Percentiles rank a stretch among this genome's conserved stretches.
Conservation (phyloP, 2,797 vertebrate species). For the Tarsius wallacei region DNA sequence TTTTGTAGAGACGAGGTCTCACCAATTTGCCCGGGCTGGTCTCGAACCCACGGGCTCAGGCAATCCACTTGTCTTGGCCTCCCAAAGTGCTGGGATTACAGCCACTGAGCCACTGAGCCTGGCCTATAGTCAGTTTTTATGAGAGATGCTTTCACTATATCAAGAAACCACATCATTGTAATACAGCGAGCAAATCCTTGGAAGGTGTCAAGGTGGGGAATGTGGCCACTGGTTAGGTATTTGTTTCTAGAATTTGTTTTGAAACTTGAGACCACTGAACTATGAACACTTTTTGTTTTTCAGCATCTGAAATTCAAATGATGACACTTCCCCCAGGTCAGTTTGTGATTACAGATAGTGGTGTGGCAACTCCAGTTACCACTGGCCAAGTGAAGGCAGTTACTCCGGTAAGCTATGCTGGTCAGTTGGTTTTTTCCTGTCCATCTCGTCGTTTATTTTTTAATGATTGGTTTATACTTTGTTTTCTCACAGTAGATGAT, state of each 20-base stretch:
- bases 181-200: neutral
- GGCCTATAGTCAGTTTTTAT: too few species aligned
- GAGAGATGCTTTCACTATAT: neutral
- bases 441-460: neutral
- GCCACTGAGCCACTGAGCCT: too few species aligned
- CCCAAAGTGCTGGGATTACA: too few species aligned
- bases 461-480: neutral
- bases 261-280: conserved; percentile 49
- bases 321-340: conserved; percentile 98
- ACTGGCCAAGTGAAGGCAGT: conserved; percentile 97
- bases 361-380: conserved; percentile 94
- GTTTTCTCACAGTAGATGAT: neutral
- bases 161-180: neutral
- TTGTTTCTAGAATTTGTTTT: conserved; percentile 48
- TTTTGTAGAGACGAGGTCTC: too few species aligned
- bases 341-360: conserved; percentile 97
- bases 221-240: neutral
- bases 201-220: neutral
- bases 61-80: too few species aligned
- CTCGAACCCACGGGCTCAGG: too few species aligned
- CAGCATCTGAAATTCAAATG: conserved; percentile 99
- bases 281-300: conserved; percentile 71
- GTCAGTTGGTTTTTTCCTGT: neutral
- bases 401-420: conserved; percentile 88
- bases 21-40: too few species aligned